Evolutionary conservation across 30 jellyfish, hydroid and myxozoan species (phyloP), one percentile per base, ranked within the genome.

Genomic region (Hydractinia symbiolongicarpus): DNA sequence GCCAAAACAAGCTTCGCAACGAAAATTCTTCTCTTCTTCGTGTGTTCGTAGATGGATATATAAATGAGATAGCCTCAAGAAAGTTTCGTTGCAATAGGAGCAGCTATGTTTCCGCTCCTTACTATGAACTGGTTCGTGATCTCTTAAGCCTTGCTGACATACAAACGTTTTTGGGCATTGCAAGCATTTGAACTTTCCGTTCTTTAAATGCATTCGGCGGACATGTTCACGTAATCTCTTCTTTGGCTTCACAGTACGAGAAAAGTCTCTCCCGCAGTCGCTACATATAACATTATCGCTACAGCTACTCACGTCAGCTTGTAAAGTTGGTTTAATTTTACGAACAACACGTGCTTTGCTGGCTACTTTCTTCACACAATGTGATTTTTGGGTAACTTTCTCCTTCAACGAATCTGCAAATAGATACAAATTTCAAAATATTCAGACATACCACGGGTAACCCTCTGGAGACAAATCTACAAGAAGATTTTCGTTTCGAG

Each of bases 101-200:
- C 80, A 71, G 51, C 80, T 49, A 71, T 71, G 80, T n/a, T 71
- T 71, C 40, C 80, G 80, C 51, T 71, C 80, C 51, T 71, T 71
- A 20, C 80, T 71, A 53, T 71, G 80, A 6, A 71, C 80, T 8
- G 80, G 80, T 50, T 71, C 80, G 80, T 71, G 80, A 20, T 71
- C 80, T 7, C 80, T 55, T 8, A 71, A 50, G 8, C 80, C 80
- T 20, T 71, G 80, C 56, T 50, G 56, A n/a, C 80, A 71, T 11
- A 71, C 80, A 53, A 71, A 71, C 51, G 80, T 71, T 71, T 71
- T 71, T 19, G 80, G 54, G 51, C 80, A 71, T 8, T 71, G 61
- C 61, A 60, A 20, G n/a, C 80, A 71, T 8, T 71, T 30, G 60
- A 71, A 71, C 5, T 71, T 71, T 14, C 80, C 80, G 16, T 71